Percentiles rank a stretch among this genome's conserved stretches.
These are phyloP conservation scores for Zaprionus lineosus DNA, from an alignment of 2,888 invertebrate species.

Conservation along the genomic window DNA sequence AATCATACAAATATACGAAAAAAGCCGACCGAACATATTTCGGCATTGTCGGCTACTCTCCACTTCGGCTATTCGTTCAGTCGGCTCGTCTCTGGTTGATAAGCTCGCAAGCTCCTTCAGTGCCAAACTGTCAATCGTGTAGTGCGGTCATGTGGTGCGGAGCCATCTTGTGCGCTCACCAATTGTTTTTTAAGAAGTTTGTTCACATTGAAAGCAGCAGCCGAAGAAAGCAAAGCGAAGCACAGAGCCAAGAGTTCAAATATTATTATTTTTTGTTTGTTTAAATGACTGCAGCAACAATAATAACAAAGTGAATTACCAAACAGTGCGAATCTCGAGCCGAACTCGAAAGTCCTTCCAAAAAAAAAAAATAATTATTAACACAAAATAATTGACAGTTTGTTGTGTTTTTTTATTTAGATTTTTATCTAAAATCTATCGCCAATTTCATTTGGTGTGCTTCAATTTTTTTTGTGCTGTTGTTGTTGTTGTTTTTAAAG, in stretches of 20 bases:
- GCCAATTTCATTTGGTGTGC: neutral
- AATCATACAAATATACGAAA: neutral
- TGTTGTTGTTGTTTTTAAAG: conserved; percentile 44
- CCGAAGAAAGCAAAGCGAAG: conserved; percentile 23
- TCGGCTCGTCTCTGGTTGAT: conserved; percentile 35
- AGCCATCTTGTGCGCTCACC: conserved; percentile 65
- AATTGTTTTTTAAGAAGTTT: conserved; percentile 64
- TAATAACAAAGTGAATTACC: conserved; percentile 21
- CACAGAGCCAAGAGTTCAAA: conserved; percentile 37
- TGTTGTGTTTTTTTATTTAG: neutral
- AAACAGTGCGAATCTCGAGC: conserved; percentile 27
- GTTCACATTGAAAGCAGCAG: conserved; percentile 44
- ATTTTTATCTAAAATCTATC: neutral
- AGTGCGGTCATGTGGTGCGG: conserved; percentile 78
- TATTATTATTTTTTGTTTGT: conserved; percentile 33
- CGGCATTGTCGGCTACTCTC: neutral
- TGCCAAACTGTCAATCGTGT: conserved; percentile 82
- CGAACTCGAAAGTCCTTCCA: conserved; percentile 24
- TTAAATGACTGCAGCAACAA: conserved; percentile 5
- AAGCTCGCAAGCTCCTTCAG: conserved; percentile 62
- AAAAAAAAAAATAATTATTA: conserved; percentile 12
- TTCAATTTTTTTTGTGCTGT: conserved; percentile 23
- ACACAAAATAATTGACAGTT: no score
- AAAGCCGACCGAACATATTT: conserved; percentile 18
- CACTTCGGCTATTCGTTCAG: conserved; percentile 11